A percentile compares a stretch with the other conserved stretches of the same genome.
phyloP scores from a whole-genome alignment of 2,113 vertebrate genomes.

The Caranx ignobilis region DNA sequence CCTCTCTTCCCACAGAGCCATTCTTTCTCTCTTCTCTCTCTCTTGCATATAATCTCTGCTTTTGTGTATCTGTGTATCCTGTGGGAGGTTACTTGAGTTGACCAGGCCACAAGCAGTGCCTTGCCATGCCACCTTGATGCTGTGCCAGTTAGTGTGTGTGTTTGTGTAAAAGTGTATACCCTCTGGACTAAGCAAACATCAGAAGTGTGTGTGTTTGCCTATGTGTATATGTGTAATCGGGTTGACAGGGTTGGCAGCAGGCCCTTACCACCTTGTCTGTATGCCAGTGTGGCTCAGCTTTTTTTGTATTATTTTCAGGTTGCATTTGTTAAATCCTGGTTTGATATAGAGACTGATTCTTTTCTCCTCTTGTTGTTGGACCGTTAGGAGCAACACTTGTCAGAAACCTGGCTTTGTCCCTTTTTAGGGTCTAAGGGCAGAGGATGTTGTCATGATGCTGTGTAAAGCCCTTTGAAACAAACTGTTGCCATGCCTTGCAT shows the following conservation, averaged over 20 bases:
- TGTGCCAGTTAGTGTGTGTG: constrained; percentile 44
- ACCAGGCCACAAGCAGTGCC: constrained; percentile 69
- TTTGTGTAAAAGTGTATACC: constrained; percentile 43
- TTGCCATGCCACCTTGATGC: constrained; percentile 71
- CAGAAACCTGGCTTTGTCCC: not conserved
- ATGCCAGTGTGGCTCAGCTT: constrained; percentile 51
- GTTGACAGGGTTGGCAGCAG: constrained; percentile 69
- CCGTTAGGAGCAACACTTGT: not conserved
- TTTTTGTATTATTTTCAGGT: constrained; percentile 53
- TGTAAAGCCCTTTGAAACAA: no score
- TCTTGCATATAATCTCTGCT: constrained; percentile 40
- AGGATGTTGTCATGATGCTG: no score
- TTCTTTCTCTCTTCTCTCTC: not conserved
- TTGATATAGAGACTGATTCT: constrained; percentile 10
- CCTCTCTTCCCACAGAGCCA: not conserved
- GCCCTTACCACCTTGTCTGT: constrained; percentile 53
- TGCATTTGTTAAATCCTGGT: constrained; percentile 23
- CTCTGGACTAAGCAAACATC: constrained; percentile 55
- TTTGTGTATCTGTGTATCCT: constrained; percentile 51
- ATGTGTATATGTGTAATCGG: constrained; percentile 59
- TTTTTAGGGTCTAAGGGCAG: not conserved
- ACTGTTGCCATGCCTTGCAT: no score
- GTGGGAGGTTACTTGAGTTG: constrained; percentile 68
- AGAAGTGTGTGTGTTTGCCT: constrained; percentile 45
- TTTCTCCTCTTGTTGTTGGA: not conserved